Conservation (phyloP, 2,113 vertebrate species). For the Trichomycterus rosablanca region DNA sequence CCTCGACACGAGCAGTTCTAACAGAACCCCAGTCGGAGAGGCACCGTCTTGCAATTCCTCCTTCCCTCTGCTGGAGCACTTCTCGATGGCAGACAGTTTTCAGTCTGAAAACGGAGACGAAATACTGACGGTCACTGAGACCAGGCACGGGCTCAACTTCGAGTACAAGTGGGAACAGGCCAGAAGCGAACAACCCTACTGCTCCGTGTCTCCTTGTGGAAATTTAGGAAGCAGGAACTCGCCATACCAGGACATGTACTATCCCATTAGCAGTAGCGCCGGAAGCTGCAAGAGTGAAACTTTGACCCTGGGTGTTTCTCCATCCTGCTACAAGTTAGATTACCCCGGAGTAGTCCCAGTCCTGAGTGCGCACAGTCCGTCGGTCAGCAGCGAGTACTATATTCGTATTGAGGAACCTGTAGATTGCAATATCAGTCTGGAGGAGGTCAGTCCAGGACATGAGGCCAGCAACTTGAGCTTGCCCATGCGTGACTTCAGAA, state of each 20-base stretch:
- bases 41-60: conserved; percentile 72
- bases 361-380: conserved; percentile 90
- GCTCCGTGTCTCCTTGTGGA: conserved; percentile 67
- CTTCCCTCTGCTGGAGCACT: conserved; percentile 91
- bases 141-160: conserved; percentile 91
- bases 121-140: conserved; percentile 91
- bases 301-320: conserved; percentile 73
- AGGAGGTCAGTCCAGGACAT: conserved; percentile 71
- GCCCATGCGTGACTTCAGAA: conserved; percentile 41
- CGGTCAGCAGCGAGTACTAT: conserved; percentile 90
- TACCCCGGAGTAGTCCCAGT: conserved; percentile 84
- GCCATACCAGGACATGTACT: conserved; percentile 82
- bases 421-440: conserved; percentile 72
- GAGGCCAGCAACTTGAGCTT: conserved; percentile 56
- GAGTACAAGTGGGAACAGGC: conserved; percentile 95
- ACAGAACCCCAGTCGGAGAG: conserved; percentile 63
- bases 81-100: conserved; percentile 76
- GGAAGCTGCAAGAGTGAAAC: conserved; percentile 59
- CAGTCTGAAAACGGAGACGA: conserved; percentile 83
- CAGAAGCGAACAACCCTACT: conserved; percentile 71
- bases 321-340: conserved; percentile 79
- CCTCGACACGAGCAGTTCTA: conserved; percentile 57
- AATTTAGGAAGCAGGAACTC: conserved; percentile 72
- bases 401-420: conserved; percentile 89
- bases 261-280: conserved; percentile 60